Evolutionary conservation across 2,888 invertebrate species (phyloP).

Genomic region (Pollenia angustigena): DNA sequence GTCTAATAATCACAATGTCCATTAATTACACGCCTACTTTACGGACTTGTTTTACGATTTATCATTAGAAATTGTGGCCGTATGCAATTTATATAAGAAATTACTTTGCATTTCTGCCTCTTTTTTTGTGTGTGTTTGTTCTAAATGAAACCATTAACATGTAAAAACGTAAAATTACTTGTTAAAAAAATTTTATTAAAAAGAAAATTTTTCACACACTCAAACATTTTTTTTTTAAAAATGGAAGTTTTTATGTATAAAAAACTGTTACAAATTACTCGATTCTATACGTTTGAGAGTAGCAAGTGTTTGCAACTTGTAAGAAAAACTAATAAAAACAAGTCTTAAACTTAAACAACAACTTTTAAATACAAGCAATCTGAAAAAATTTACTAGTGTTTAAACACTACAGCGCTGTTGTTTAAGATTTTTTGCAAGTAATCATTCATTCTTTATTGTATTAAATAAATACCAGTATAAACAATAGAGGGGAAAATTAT

Average conservation of each 20-base stretch:
- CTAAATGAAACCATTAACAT: conserved; percentile 1
- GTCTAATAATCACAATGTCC: not conserved
- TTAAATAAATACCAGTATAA: conserved; percentile 6
- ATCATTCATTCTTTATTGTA: conserved; percentile 44
- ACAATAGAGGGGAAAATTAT: not conserved
- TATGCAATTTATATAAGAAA: conserved; percentile 4
- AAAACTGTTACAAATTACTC: conserved; percentile 22
- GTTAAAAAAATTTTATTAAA: conserved; percentile 8
- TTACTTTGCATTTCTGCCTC: not conserved
- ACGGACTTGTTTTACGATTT: not conserved
- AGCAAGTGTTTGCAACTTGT: conserved; percentile 26
- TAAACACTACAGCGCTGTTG: not conserved
- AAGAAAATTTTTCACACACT: conserved; percentile 33
- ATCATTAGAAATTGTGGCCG: conserved; percentile 23
- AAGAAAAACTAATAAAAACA: conserved; percentile 36
- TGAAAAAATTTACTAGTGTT: not conserved
- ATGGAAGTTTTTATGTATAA: not conserved
- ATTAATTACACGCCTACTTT: conserved; percentile 43
- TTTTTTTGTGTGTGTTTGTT: not conserved
- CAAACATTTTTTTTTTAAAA: not conserved
- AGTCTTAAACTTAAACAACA: conserved; percentile 49
- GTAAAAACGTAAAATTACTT: conserved; percentile 2
- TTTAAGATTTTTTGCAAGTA: conserved; percentile 9
- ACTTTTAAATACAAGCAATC: conserved; percentile 3
- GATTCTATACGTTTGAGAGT: not conserved